A percentile compares a stretch with the other conserved stretches of the same genome.
These are phyloP conservation scores for Slavum lentiscoides DNA, from an alignment of 2,888 invertebrate genomes.

Conservation along the genomic window DNA sequence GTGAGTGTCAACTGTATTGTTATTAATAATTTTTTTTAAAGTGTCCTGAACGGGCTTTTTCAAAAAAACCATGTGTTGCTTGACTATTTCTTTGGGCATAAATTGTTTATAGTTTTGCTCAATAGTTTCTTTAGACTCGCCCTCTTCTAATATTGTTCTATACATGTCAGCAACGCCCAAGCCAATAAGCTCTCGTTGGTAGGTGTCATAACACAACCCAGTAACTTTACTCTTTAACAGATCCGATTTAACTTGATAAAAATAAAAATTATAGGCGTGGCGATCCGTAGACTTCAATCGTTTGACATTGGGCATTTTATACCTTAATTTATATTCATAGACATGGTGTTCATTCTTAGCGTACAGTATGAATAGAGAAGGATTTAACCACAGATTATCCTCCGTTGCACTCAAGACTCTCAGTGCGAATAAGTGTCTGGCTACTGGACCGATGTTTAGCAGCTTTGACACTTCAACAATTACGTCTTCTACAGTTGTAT, in stretches of 20 bases:
- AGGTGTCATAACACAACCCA: constrained; percentile 77
- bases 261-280: constrained; percentile 81
- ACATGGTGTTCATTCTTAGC: constrained; percentile 63
- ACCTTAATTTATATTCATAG: constrained; percentile 77
- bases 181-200: constrained; percentile 78
- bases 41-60: constrained; percentile 75
- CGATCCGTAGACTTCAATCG: constrained; percentile 71
- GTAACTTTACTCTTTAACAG: constrained; percentile 78
- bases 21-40: constrained; percentile 63
- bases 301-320: constrained; percentile 70
- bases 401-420: constrained; percentile 68
- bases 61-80: constrained; percentile 72
- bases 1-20: constrained; percentile 65
- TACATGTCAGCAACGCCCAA: constrained; percentile 87
- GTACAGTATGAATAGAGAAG: constrained; percentile 65
- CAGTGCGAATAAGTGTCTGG: constrained; percentile 77
- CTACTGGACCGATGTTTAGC: constrained; percentile 74
- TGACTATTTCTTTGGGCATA: constrained; percentile 77
- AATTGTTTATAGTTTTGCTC: constrained; percentile 80
- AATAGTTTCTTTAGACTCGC: constrained; percentile 69
- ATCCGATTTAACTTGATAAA: constrained; percentile 81
- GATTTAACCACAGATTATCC: constrained; percentile 66
- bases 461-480: constrained; percentile 73
- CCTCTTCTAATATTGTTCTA: constrained; percentile 77
- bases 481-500: constrained; percentile 70